Conservation (phyloP, 2,888 invertebrate genomes). For the Trachelus troglodyta region DNA sequence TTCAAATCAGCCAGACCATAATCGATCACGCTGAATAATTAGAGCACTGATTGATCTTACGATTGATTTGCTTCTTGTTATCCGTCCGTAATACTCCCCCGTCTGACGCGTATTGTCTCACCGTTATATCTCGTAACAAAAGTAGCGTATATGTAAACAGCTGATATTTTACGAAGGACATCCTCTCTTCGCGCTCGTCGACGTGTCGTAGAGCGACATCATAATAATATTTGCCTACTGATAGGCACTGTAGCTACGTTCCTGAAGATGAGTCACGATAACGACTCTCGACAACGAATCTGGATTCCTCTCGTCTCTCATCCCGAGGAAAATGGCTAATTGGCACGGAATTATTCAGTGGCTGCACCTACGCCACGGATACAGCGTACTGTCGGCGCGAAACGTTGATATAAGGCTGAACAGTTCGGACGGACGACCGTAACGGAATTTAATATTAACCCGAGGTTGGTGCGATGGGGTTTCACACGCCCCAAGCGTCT, state of each 20-base stretch:
- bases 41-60: not conserved
- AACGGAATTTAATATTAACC: conserved; percentile 12
- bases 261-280: not conserved
- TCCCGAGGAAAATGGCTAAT: not conserved
- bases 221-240: not conserved
- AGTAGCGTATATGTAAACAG: not conserved
- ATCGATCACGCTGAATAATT: conserved; percentile 1
- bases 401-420: not conserved
- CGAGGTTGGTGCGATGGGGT: conserved; percentile 16
- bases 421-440: conserved; percentile 4
- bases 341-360: not conserved
- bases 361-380: not conserved
- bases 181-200: not conserved
- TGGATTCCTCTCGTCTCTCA: not conserved
- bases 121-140: not conserved
- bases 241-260: not conserved
- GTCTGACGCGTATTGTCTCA: not conserved
- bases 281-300: conserved; percentile 1
- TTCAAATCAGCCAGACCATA: not conserved
- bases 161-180: not conserved
- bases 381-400: not conserved
- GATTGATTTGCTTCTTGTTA: not conserved
- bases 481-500: conserved; percentile 36
- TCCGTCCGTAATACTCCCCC: not conserved
- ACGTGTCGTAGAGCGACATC: not conserved